Evolutionary conservation across 2,113 vertebrate genomes (phyloP), one percentile per base, ranked within the genome.

Genomic region (Perca fluviatilis): DNA sequence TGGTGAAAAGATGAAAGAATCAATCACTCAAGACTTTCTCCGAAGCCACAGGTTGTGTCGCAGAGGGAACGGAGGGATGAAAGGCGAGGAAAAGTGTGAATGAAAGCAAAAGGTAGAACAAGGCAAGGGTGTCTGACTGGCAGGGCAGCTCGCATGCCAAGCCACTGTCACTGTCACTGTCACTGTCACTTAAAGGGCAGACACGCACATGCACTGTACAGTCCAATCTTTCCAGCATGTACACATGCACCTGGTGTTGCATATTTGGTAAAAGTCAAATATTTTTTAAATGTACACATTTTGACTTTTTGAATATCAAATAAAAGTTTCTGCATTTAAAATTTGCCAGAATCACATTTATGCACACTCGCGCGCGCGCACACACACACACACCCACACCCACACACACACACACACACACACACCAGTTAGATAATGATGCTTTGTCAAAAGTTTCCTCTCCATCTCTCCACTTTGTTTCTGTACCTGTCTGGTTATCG

Each of bases 91-190:
- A 70, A 77, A 88, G 80, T 79, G 71, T n/a, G 30, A 82, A 86
- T 90, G 85, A 90, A 85, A 93, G 85, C 84, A 86, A 83, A 47
- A 53, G 67, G 64, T 33, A 77, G 64, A 81, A 25, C 60, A n/a
- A n/a, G 23, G 77, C 56, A 21, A 21, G 83, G 84, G 79, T 40
- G 88, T 85, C 88, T 89, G 93, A 93, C 58, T 91, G 93, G 87
- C 90, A 92, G 88, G 30, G 77, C 74, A 88, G 87, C 89, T 94
- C 76, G 21, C 68, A 69, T 91, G 89, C 90, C 90, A 92, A 86
- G 80, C 82, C 61, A 60, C 85, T 89, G 88, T 85, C 87, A 87
- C 82, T 43, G 40, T 85, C 87, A 87, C 82, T 40, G 40, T 33
- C 33, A 43, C 40, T 61, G 77, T 58, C 63, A 74, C 87, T 85